Base-by-base conservation (phyloP, 2,113 vertebrate species). In the Mionectes macconnelli region DNA sequence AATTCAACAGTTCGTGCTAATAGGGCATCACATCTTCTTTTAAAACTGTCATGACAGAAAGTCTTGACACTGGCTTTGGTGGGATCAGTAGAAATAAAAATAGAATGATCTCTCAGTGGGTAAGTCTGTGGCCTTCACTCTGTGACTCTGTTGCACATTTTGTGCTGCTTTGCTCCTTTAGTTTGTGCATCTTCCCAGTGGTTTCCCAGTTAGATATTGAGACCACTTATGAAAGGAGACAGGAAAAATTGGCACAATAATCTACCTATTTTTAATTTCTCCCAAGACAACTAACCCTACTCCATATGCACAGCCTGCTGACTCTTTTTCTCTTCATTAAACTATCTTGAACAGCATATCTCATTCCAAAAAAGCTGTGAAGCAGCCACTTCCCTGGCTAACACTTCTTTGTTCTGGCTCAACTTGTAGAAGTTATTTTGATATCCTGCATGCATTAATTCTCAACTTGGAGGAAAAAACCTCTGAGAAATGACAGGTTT, bases 221-320 rank as follows among this genome's bases (percentile, higher is more conserved):
- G 57, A 78, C 60, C 42, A 56, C 42, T 91, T 57, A 72, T 57
- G 37, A 72, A 1, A 66, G 69, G 64, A 94, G 49, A 44, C n/a
- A 82, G 77, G 33, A 82, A 94, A 84, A 82, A 14, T 10, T 89
- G 84, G 66, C 89, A 84, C 40, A 78, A 64, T 9, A 76, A 84
- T 27, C 53, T 62, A 89, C 40, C 77, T 94, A 87, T 85, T 96
- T 96, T 97, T 95, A 91, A 45, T 92, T 89, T 94, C 83, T 72
- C 84, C 78, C 25, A 53, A 89, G 78, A 79, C 49, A 78, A 80
- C 55, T 89, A 96, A 56, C 57, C 64, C 87, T 81, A 57, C 82
- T 87, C 85, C 74, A 76, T 79, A 78, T 75, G 66, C 53, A 87
- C 87, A 79, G 84, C 80, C 52, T 92, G 94, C 44, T 89, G 81